phyloP scores from a whole-genome alignment of 1,140 invertebrate genomes.

The Drosophila auraria region DNA sequence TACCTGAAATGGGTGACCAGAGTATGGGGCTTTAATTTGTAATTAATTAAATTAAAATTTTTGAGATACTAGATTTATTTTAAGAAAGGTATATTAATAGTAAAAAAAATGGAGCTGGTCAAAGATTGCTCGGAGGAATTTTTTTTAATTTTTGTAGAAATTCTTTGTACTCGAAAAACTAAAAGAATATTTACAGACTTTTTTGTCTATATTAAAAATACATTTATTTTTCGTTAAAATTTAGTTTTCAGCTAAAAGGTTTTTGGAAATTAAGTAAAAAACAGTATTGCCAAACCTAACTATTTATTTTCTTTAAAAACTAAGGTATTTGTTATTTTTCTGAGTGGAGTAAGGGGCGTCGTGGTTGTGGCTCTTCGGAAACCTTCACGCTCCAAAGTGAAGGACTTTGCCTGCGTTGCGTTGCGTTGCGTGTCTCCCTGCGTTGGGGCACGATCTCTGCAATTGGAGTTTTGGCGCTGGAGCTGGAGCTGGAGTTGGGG shows the following conservation, averaged over 20 bases:
- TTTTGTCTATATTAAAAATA: no score
- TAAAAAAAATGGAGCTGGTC: no score
- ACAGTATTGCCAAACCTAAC: background rate
- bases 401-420: constrained; percentile 64
- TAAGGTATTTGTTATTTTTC: constrained; percentile 3
- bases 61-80: no score
- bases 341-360: constrained; percentile 38
- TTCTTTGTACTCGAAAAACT: no score
- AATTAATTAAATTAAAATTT: background rate
- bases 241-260: background rate
- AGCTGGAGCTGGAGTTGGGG: constrained; percentile 7
- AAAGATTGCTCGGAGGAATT: no score
- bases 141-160: no score
- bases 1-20: no score
- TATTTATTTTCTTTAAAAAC: constrained; percentile 5
- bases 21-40: background rate
- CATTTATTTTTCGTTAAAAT: no score
- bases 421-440: constrained; percentile 51
- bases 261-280: background rate
- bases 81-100: no score
- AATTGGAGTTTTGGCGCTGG: constrained; percentile 25
- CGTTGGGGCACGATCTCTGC: constrained; percentile 41
- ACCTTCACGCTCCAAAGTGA: constrained; percentile 80
- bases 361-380: constrained; percentile 41
- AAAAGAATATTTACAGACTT: no score